phyloP scores from a whole-genome alignment of 2,113 vertebrate species.

The Gymnocephalus cernua region DNA sequence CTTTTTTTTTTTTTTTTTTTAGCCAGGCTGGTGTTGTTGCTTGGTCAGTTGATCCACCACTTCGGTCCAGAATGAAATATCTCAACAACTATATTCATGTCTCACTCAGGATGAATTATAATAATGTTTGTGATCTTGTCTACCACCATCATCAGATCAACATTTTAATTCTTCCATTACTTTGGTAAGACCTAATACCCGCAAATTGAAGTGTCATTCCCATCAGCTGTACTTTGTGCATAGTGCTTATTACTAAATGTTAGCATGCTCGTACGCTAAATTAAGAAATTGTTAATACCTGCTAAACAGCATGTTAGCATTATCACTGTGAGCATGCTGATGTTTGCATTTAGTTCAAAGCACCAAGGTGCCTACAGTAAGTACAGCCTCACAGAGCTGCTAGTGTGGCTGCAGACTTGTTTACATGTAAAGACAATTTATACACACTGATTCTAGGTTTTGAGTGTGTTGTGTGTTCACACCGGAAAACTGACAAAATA shows the following conservation, averaged over 20 bases:
- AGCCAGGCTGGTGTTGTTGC: neutral
- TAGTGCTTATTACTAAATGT: too few species aligned
- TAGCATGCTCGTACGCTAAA: neutral
- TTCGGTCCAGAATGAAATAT: neutral
- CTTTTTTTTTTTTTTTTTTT: neutral
- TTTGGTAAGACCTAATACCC: neutral
- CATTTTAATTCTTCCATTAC: neutral
- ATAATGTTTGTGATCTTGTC: neutral
- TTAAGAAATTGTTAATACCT: neutral
- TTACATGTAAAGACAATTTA: neutral
- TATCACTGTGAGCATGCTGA: neutral
- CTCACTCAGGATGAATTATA: constrained; percentile 5
- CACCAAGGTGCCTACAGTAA: neutral
- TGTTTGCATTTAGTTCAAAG: neutral
- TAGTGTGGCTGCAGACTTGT: neutral
- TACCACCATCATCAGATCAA: neutral
- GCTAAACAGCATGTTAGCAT: neutral
- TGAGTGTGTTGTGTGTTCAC: neutral
- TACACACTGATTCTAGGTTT: neutral
- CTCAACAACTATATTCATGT: neutral
- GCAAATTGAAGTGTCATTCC: too few species aligned
- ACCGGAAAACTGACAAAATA: neutral
- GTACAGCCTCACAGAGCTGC: neutral
- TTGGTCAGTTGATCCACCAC: neutral
- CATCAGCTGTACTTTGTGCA: too few species aligned